Evolutionary conservation across 1,140 invertebrate species (phyloP), one percentile per base, ranked within the genome.

Genomic region (Drosophila tsacasi): DNA sequence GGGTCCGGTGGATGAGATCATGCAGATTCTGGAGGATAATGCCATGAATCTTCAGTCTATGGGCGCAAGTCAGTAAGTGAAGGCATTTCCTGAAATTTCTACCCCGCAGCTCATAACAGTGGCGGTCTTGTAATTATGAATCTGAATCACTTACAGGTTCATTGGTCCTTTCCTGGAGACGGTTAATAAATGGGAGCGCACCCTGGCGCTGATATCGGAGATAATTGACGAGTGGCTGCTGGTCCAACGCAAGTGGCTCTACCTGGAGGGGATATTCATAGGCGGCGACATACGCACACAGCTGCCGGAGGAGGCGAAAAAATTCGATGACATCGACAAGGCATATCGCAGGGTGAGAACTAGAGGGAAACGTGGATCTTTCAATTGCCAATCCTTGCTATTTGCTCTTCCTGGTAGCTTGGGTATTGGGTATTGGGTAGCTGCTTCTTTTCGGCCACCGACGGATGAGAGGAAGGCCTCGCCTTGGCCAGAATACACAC

Each of bases 231-330:
- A 96, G 54, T 98, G 97, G 97, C 93, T 97, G 83, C 94, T 95
- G 3, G 95, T 97, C 5, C 97, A 98, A 87, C 94, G 95, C 69
- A 98, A 97, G 92, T 98, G 97, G 97, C 94, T 98, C 66, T 97
- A 98, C 89, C 93, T 98, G 62, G 97, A 98, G 91, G 97, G 97
- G 0, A 98, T 98, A 49, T 98, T 98, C 91, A 95, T 98, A 8
- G 97, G 96, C 2, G 96, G 96, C 15, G 97, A 98, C 90, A 98
- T 98, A 63, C 94, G 97, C 58, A 87, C 94, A 1, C 97, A 98
- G 83, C 92, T 98, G 55, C 97, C 97, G 0, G 96, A 98, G 19
- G 97, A 98, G 91, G 97, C 97, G 1, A 96, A 95, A 83, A 97
- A 97, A 92, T 99, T 99, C 94, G 97, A 98, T 91, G 95, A 97